Conservation (phyloP, 2,113 vertebrate species). For the Meleagris gallopavo region DNA sequence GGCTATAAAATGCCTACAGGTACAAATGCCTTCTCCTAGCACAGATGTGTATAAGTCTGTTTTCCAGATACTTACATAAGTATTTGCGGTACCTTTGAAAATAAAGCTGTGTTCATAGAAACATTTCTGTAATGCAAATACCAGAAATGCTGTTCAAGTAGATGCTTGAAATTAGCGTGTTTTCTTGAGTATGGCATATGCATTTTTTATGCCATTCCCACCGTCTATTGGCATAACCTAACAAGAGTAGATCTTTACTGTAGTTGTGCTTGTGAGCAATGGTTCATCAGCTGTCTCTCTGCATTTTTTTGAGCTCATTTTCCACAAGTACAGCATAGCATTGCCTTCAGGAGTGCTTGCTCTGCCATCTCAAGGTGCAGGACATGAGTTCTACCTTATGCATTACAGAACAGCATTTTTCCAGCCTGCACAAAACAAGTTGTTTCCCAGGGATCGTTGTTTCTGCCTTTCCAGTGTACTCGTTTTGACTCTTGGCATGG, state of each 20-base stretch:
- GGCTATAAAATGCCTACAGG: not conserved
- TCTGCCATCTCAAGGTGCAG: not conserved
- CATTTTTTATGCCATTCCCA: not conserved
- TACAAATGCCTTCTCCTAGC: not conserved
- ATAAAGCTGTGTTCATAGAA: not conserved
- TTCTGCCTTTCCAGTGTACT: not conserved
- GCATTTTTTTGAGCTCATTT: not conserved
- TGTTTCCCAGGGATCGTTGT: not conserved
- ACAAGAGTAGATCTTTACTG: not conserved
- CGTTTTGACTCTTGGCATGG: not conserved
- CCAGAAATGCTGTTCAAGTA: not conserved
- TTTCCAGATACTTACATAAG: not conserved
- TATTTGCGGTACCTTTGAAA: constrained; percentile 15
- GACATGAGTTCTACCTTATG: not conserved
- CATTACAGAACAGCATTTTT: not conserved
- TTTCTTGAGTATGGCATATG: not conserved
- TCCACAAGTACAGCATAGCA: not conserved
- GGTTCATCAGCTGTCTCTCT: not conserved
- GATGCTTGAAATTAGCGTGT: not conserved
- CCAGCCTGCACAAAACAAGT: not conserved
- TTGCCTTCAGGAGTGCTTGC: not conserved
- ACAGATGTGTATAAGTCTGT: constrained; percentile 11
- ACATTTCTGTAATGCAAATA: not conserved
- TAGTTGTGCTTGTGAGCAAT: not conserved
- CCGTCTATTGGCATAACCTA: not conserved